Evolutionary conservation across 2,113 vertebrate genomes (phyloP).

Genomic region (Chloebia gouldiae): DNA sequence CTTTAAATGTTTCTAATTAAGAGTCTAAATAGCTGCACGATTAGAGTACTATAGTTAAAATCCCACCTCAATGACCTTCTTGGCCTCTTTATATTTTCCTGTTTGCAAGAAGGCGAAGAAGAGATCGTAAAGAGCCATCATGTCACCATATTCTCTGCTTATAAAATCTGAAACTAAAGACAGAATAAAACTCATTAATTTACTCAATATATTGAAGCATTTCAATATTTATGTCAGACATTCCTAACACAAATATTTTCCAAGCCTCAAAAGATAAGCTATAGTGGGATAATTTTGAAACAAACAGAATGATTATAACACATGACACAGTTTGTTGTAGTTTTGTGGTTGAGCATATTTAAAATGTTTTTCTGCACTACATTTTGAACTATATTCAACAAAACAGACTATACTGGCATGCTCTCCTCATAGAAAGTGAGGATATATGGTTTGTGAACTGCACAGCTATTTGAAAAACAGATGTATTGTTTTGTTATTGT

Average conservation of each 20-base stretch:
- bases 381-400: not conserved
- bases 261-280: not conserved
- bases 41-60: slow-evolving; percentile 62
- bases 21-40: slow-evolving; percentile 72
- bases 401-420: not conserved
- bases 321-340: not conserved
- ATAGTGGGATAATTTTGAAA: not conserved
- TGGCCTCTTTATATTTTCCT: slow-evolving; percentile 90
- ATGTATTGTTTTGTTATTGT: not conserved
- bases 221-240: not conserved
- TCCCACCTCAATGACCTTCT: slow-evolving; percentile 94
- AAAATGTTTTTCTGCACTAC: not conserved
- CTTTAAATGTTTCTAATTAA: slow-evolving; percentile 79
- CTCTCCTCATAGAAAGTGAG: not conserved
- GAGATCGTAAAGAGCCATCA: slow-evolving; percentile 91
- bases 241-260: not conserved
- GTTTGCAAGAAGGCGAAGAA: slow-evolving; percentile 93
- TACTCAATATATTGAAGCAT: not conserved
- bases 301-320: not conserved
- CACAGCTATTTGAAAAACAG: not conserved
- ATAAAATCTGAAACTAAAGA: slow-evolving; percentile 87
- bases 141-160: slow-evolving; percentile 87
- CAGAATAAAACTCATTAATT: not conserved
- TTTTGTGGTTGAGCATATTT: not conserved
- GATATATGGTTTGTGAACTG: not conserved